phyloP scores from a whole-genome alignment of 2,113 vertebrate genomes.

The Oryctolagus cuniculus region DNA sequence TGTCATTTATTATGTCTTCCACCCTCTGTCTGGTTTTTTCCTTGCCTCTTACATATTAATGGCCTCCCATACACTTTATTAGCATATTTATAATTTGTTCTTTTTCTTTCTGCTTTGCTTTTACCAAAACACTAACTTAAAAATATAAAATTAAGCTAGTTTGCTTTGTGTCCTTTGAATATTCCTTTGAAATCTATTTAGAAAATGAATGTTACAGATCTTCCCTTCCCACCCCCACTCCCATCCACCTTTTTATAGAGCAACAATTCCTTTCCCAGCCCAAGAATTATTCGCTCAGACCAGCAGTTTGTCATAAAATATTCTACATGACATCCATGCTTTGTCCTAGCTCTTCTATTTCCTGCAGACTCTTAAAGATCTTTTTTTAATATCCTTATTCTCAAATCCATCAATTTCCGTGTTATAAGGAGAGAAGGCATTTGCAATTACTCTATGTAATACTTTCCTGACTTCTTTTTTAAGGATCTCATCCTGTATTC shows the following conservation, averaged over 20 bases:
- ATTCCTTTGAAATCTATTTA: conserved; percentile 42
- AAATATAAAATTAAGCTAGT: neutral
- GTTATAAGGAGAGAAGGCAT: conserved; percentile 72
- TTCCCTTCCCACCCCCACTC: neutral
- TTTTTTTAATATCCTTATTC: conserved; percentile 84
- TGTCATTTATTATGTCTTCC: neutral
- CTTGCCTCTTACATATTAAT: neutral
- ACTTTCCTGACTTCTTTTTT: conserved; percentile 75
- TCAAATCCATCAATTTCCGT: conserved; percentile 84
- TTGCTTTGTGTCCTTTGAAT: neutral
- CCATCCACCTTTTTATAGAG: neutral
- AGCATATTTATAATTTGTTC: neutral
- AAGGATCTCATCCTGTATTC: conserved; percentile 70
- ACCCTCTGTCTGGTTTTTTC: neutral
- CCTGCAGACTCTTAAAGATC: conserved; percentile 82
- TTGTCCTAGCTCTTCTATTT: conserved; percentile 81
- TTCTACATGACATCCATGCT: conserved; percentile 81
- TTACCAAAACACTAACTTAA: neutral
- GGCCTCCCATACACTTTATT: neutral
- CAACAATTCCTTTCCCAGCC: conserved; percentile 48
- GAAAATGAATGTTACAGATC: neutral
- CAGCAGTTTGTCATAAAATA: conserved; percentile 83
- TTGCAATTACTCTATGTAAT: conserved; percentile 82
- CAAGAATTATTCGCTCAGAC: conserved; percentile 73
- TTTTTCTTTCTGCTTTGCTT: neutral